phyloP scores from a whole-genome alignment of 2,888 invertebrate genomes.

The Hypselothyrea guttata region DNA sequence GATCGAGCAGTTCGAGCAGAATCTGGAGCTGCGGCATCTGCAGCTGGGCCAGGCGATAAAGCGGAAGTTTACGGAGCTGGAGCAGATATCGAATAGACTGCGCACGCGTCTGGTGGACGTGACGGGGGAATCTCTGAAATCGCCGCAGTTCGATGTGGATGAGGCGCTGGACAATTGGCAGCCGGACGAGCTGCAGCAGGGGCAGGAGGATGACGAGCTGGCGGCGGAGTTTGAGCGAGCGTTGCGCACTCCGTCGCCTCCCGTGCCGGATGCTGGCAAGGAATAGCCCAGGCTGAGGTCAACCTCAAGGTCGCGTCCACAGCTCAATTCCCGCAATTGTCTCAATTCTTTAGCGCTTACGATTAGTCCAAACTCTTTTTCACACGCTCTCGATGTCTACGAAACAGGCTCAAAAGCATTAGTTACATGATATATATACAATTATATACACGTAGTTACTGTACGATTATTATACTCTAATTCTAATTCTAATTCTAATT shows the following conservation, averaged over 20 bases:
- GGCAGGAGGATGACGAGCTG: conserved; percentile 73
- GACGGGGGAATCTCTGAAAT: conserved; percentile 83
- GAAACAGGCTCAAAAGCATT: conserved; percentile 58
- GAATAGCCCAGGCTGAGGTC: conserved; percentile 57
- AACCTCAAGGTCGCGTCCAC: no score
- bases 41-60: conserved; percentile 83
- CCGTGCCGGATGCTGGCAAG: conserved; percentile 30
- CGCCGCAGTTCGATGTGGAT: conserved; percentile 82
- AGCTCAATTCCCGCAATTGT: conserved; percentile 5
- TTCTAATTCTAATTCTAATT: no score
- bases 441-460: conserved; percentile 46
- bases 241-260: conserved; percentile 82
- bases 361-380: conserved; percentile 34
- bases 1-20: conserved; percentile 77
- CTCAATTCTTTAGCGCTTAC: conserved; percentile 27
- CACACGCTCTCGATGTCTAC: conserved; percentile 59
- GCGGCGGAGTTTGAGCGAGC: conserved; percentile 84
- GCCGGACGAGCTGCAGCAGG: conserved; percentile 63
- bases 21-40: conserved; percentile 77
- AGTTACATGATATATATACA: conserved; percentile 43
- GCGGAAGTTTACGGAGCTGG: conserved; percentile 85
- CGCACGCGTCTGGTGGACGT: conserved; percentile 84
- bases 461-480: no score
- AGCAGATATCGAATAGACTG: conserved; percentile 85
- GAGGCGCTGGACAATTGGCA: conserved; percentile 65